A percentile compares a stretch with the other conserved stretches of the same genome.
Evolutionary conservation across 1,140 invertebrate species (phyloP).

Genomic region (Lysiphlebus fabarum): DNA sequence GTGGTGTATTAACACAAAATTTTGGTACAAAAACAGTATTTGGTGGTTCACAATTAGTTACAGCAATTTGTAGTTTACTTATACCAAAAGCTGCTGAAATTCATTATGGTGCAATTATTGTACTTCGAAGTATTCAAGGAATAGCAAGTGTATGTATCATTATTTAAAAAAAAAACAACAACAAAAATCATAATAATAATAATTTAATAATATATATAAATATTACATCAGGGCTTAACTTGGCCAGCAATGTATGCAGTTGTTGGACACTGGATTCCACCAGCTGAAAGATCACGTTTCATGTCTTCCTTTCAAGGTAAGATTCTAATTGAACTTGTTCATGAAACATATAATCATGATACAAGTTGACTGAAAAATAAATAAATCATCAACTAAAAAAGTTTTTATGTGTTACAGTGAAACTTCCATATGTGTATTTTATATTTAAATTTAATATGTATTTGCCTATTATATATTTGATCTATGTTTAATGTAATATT

Average conservation of each 20-base stretch:
- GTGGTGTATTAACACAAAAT: constrained; percentile 71
- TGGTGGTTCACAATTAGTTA: constrained; percentile 67
- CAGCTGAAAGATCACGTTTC: constrained; percentile 70
- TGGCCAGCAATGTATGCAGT: constrained; percentile 85
- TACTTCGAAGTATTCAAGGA: constrained; percentile 65
- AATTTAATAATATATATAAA: neutral
- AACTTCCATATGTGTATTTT: constrained; percentile 42
- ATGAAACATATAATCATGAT: too few relatives aligned
- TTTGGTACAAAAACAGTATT: constrained; percentile 79
- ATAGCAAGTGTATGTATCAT: constrained; percentile 61
- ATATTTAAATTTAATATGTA: too few relatives aligned
- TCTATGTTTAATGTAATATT: too few relatives aligned
- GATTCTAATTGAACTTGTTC: constrained; percentile 15
- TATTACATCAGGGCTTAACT: constrained; percentile 66
- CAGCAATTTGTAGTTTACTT: constrained; percentile 66
- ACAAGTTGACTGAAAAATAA: too few relatives aligned
- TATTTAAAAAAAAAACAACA: neutral
- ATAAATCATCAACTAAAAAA: constrained; percentile 28
- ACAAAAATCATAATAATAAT: neutral
- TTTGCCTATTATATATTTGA: too few relatives aligned
- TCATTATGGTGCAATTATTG: constrained; percentile 62
- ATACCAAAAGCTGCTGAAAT: constrained; percentile 64
- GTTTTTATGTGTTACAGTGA: constrained; percentile 53
- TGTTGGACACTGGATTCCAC: constrained; percentile 81
- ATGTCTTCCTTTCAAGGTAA: constrained; percentile 74